Evolutionary conservation across 2,888 invertebrate species (phyloP), one percentile per base, ranked within the genome.

Genomic region (Microctonus brassicae): DNA sequence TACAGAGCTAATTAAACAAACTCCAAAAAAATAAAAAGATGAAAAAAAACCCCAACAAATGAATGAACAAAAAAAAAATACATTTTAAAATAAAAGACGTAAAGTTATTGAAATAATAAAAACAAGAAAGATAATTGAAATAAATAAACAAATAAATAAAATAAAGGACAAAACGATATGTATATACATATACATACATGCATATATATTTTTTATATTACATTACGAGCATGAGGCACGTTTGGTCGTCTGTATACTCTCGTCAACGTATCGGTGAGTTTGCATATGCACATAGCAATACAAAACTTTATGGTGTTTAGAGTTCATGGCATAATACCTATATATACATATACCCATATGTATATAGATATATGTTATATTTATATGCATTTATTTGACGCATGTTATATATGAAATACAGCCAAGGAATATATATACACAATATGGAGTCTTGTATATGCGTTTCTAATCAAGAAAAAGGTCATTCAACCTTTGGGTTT

Each of bases 271-370:
- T 29, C 24, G 29, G 39, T 57, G 61, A 34, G 57, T 47, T 52
- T 20, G 72, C 70, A 69, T 61, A 33, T 53, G 58, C 39, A 58
- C 55, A n/a, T n/a, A n/a, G n/a, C n/a, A n/a, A n/a, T n/a, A 55
- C 33, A 29, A 29, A 47, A 64, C 69, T 75, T 75, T 75, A 75
- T 75, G 73, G 75, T 75, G 73, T 75, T 73, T 75, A 72, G 72
- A 72, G 68, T 73, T 69, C 75, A 69, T 62, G 69, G 69, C 26
- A 53, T 42, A 68, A 24, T 52, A 47, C 42, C 36, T 20, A 24
- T 39, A 36, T 20, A 22, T 17, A 34, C 20, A 34, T 34, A 60
- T 7, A 29, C 29, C 3, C 7, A 7, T 29, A 29, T 29, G 7
- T 62, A 61, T 20, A 24, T 39, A 36, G 9, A 22, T 34, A 34